Base-by-base conservation (phyloP, 2,113 vertebrate species). In the Epinephelus moara region DNA sequence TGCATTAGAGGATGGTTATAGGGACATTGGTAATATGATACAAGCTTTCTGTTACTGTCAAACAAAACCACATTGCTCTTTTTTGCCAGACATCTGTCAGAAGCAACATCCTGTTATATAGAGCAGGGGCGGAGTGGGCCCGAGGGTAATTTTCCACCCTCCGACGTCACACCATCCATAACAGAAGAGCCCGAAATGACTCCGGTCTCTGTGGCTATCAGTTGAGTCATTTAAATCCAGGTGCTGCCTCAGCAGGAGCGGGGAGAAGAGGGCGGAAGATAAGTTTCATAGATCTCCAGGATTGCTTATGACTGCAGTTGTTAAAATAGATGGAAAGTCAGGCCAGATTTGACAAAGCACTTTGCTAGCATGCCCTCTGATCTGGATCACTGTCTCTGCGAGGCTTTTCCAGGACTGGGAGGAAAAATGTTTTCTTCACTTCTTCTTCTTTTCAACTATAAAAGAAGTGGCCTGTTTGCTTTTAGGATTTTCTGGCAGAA, bases 231-330 rank as follows among this genome's bases (percentile, higher is more conserved):
- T 90, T 85, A 82, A 88, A 88, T 74, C 84, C 83, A 85, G 87
- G 74, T 86, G 89, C 88, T 89, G 89, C 76, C 78, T 94, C 92
- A 90, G 92, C 92, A 90, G 78, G 71, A 1, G 70, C 3, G 37
- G n/a, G 59, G 11, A 17, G 62, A 64, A 33, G 53, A 85, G 71
- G 45, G 53, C 5, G 70, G 42, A 61, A 77, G 60, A 85, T 80
- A 49, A 0, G 27, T 81, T 90, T 91, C 84, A 89, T 74, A 89
- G 82, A 87, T 87, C 88, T 91, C 40, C 80, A 78, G 40, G 81
- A 89, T 59, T 91, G 90, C 85, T 89, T 87, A 85, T 91, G 80
- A 84, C 84, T 91, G 88, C 88, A 87, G 59, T 86, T 92, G 87
- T 84, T 88, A 70, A 88, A 92, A 89, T 78, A 80, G 84, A 88